Evolutionary conservation across 2,888 invertebrate species (phyloP).

Genomic region (Thumatha senex): DNA sequence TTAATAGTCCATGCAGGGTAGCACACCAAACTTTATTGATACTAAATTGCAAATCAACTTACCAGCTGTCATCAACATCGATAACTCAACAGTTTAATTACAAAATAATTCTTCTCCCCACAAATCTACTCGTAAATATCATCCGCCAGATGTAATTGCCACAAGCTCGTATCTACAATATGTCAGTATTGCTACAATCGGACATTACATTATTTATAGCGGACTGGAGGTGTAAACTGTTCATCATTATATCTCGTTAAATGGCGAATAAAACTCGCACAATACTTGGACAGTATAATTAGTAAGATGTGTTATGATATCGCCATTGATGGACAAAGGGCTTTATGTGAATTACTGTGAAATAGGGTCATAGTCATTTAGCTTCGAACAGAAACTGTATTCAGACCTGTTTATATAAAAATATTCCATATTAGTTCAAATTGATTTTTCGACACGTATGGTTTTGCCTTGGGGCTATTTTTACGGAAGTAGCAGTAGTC

Average conservation of each 20-base stretch:
- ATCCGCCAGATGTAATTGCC: neutral
- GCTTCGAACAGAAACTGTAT: too few relatives aligned
- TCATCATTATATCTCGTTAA: neutral
- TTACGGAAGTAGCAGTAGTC: too few relatives aligned
- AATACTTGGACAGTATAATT: neutral
- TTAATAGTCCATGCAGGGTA: too few relatives aligned
- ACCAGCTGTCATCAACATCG: too few relatives aligned
- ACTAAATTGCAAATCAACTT: too few relatives aligned
- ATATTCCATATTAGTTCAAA: too few relatives aligned
- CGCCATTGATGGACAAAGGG: neutral
- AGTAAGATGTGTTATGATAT: neutral
- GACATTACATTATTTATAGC: neutral
- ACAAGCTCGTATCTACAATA: conserved; percentile 1
- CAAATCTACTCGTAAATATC: conserved; percentile 3
- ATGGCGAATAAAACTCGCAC: neutral
- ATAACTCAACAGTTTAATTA: neutral
- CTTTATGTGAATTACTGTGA: neutral
- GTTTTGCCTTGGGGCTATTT: too few relatives aligned
- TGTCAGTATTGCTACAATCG: conserved; percentile 1
- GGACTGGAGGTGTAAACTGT: neutral
- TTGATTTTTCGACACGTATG: too few relatives aligned
- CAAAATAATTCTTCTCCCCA: neutral
- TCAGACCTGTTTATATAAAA: too few relatives aligned
- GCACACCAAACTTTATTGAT: too few relatives aligned
- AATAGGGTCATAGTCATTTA: neutral